phyloP scores from a whole-genome alignment of 2,113 vertebrate genomes.

The Hoplias malabaricus region DNA sequence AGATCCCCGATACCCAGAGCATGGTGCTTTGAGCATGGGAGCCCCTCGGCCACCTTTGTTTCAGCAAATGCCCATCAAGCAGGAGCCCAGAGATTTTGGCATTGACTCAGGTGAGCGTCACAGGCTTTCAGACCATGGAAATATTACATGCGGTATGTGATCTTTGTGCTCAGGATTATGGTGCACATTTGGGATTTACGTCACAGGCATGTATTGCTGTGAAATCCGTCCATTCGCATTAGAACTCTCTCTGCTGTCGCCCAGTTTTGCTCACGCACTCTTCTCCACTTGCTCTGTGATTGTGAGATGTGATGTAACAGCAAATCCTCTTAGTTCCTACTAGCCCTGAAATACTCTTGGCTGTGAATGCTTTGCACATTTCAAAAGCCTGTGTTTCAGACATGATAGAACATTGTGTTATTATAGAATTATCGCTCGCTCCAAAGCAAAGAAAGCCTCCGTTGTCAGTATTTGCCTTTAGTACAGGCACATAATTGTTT shows the following conservation, averaged over 20 bases:
- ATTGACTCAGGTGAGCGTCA: constrained; percentile 82
- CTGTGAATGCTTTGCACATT: neutral
- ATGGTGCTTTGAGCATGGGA: constrained; percentile 60
- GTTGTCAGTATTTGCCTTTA: neutral
- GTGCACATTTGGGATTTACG: neutral
- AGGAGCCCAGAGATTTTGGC: constrained; percentile 90
- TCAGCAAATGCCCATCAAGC: constrained; percentile 85
- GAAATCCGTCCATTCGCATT: neutral
- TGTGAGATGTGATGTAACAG: constrained; percentile 53
- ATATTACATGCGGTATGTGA: neutral
- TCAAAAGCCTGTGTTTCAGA: neutral
- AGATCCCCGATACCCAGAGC: constrained; percentile 82
- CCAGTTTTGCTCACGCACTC: neutral
- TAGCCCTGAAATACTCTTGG: constrained; percentile 65
- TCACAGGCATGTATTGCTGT: neutral
- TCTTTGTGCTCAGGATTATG: neutral
- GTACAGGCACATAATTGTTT: neutral
- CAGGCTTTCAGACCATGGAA: neutral
- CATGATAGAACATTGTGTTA: neutral
- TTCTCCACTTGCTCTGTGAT: neutral
- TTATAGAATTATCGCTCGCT: neutral
- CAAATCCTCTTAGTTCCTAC: constrained; percentile 69
- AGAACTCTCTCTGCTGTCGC: neutral
- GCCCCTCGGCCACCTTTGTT: constrained; percentile 73
- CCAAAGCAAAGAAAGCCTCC: neutral